Evolutionary conservation across 1,140 invertebrate genomes (phyloP).

Genomic region (Drosophila cardini): DNA sequence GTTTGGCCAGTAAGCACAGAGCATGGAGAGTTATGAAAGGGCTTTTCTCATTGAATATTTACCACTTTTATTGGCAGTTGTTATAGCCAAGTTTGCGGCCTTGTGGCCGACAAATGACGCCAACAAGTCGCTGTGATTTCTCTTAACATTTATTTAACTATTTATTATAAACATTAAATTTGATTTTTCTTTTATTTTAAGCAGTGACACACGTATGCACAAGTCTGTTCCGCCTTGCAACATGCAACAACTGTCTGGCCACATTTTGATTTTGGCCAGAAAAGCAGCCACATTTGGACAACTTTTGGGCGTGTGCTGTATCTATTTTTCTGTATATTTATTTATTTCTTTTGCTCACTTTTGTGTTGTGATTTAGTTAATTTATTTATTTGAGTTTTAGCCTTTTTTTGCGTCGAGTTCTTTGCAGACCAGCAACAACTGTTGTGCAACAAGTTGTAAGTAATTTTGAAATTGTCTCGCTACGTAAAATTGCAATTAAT

Average conservation of each 20-base stretch:
- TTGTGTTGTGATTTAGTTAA: conserved; percentile 20
- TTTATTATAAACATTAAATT: conserved; percentile 1
- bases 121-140: neutral
- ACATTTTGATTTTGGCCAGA: neutral
- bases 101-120: neutral
- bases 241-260: conserved; percentile 20
- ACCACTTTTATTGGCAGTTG: neutral
- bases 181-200: conserved; percentile 25
- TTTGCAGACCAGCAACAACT: conserved; percentile 37
- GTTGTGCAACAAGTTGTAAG: conserved; percentile 62
- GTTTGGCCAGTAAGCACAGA: conserved; percentile 5
- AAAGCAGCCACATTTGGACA: conserved; percentile 28
- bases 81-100: neutral
- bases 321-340: conserved; percentile 46
- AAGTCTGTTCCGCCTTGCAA: conserved; percentile 66
- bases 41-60: neutral
- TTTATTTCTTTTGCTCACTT: conserved; percentile 17
- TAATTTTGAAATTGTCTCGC: conserved; percentile 52
- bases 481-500: conserved; percentile 63
- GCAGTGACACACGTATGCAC: conserved; percentile 19
- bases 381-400: conserved; percentile 46
- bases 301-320: conserved; percentile 70
- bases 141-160: neutral
- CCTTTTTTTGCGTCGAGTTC: conserved; percentile 58
- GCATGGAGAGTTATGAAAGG: conserved; percentile 10